Base-by-base conservation (phyloP, 2,888 invertebrate genomes). In the Hybos culiciformis region DNA sequence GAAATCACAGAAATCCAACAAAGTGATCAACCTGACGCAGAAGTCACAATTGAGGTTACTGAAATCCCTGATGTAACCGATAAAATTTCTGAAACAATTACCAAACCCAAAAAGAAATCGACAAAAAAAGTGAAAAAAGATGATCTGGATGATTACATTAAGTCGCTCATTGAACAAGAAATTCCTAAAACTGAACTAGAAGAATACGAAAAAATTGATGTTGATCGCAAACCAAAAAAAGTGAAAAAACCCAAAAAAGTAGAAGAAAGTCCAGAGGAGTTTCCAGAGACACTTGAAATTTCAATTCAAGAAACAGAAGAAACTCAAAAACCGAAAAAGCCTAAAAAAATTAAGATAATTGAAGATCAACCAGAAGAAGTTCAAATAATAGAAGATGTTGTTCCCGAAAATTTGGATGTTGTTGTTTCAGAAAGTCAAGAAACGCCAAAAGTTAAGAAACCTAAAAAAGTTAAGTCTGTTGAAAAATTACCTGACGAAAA, bases 151-250 rank as follows among this genome's bases (percentile, higher is more conserved):
- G 62, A 63, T 32, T 65, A 64, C 42, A 62, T 66, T 36, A 57
- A 56, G 48, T 58, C 60, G 46, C 53, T 65, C 1, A 63, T 66
- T 42, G 65, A 66, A 42, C 57, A 61, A 46, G 66, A 64, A 48
- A 63, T 66, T 46, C 61, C 63, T 23, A 60, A 64, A 52, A 61
- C 66, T 0, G 66, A 65, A 48, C 56, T 65, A 3, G 65, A 69
- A 44, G 65, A 67, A 50, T 63, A 68, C 29, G 66, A 69, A 52
- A 66, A 67, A 50, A 53, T 63, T 8, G 63, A 63, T 20, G 47
- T 65, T 12, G 67, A 68, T 37, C 59, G 63, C 50, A 66, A 57
- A 57, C 66, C 55, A 34, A 66, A 62, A 46, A 56, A 58, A 43
- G n/a, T n/a, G n/a, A n/a, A n/a, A n/a, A n/a, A n/a, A n/a, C n/a